These are phyloP conservation scores for Phainopepla nitens DNA, from an alignment of 2,113 vertebrate genomes.

Conservation along the genomic window DNA sequence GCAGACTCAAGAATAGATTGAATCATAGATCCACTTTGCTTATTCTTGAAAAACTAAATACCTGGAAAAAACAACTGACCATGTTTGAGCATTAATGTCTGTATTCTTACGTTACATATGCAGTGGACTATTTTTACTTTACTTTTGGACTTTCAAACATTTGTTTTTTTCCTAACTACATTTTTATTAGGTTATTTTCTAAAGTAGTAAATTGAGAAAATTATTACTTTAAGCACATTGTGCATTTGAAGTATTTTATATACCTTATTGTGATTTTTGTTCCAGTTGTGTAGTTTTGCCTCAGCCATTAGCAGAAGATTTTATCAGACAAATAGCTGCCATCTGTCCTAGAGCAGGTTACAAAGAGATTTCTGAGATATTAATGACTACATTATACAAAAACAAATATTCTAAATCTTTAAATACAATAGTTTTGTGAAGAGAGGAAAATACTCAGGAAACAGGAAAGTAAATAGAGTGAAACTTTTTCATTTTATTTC, in stretches of 20 bases:
- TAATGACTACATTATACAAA: background rate
- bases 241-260: background rate
- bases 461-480: background rate
- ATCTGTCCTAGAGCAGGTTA: conserved; percentile 19
- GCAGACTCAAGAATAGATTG: background rate
- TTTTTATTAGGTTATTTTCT: conserved; percentile 3
- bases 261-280: background rate
- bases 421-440: background rate
- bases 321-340: background rate
- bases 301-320: conserved; percentile 5
- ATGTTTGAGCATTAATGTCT: background rate
- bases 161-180: background rate
- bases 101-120: background rate
- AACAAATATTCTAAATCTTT: background rate
- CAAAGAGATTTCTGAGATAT: conserved; percentile 24
- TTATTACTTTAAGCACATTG: background rate
- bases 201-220: background rate
- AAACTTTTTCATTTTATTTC: background rate
- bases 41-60: background rate
- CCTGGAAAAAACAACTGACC: background rate
- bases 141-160: background rate
- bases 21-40: background rate
- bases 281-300: background rate
- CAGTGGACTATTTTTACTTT: background rate
- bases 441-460: background rate